Conservation (phyloP, 2,797 vertebrate genomes). For the Epinephelus awoara region DNA sequence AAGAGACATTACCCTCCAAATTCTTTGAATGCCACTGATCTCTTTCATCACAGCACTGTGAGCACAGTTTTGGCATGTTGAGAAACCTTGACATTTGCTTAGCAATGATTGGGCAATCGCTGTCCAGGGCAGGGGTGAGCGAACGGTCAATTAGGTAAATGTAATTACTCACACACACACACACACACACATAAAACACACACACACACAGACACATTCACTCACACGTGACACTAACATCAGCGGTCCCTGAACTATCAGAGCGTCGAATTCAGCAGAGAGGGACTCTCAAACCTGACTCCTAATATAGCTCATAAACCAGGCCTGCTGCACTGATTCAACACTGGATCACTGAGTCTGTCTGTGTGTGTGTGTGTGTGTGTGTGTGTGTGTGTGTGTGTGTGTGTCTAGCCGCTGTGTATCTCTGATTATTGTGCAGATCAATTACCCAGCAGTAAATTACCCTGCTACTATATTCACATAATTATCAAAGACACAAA, state of each 20-base stretch:
- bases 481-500: constrained; percentile 54
- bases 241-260: constrained; percentile 54
- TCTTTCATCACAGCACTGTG: neutral
- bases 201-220: constrained; percentile 19
- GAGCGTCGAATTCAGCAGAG: constrained; percentile 62
- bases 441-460: constrained; percentile 68
- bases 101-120: neutral
- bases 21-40: no score
- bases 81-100: neutral
- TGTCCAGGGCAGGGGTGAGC: neutral
- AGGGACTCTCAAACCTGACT: constrained; percentile 62
- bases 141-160: constrained; percentile 27
- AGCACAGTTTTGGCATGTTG: neutral
- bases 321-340: constrained; percentile 64
- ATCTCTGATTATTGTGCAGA: constrained; percentile 51
- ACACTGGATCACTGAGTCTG: constrained; percentile 34
- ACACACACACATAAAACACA: constrained; percentile 18
- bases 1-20: no score
- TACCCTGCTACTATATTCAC: constrained; percentile 35
- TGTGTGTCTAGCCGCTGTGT: constrained; percentile 9
- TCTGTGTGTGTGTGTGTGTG: constrained; percentile 35
- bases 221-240: constrained; percentile 51
- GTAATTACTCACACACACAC: neutral
- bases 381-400: constrained; percentile 18
- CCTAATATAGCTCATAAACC: constrained; percentile 75